A percentile compares a stretch with the other conserved stretches of the same genome.
Evolutionary conservation across 2,113 vertebrate genomes (phyloP).

Genomic region (Thalassarche chlororhynchos): DNA sequence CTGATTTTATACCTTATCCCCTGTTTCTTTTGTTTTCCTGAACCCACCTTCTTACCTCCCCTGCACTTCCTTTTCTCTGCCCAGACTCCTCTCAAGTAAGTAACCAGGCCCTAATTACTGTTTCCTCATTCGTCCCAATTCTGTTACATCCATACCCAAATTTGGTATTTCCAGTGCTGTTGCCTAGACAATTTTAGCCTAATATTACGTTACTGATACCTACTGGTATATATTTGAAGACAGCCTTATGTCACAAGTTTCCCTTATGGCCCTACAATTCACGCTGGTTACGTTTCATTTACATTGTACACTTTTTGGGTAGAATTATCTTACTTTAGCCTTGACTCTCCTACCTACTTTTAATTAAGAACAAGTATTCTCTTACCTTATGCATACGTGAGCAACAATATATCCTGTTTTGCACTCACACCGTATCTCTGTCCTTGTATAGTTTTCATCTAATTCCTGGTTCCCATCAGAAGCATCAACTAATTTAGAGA

Average conservation of each 20-base stretch:
- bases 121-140: background rate
- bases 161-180: background rate
- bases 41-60: background rate
- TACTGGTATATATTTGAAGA: background rate
- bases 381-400: background rate
- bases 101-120: background rate
- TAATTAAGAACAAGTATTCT: background rate
- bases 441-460: background rate
- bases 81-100: background rate
- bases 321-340: background rate
- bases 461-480: background rate
- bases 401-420: background rate
- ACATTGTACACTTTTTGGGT: background rate
- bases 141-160: background rate
- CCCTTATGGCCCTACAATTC: background rate
- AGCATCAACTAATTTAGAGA: background rate
- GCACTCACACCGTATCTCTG: fast-evolving
- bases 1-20: background rate
- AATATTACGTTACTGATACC: background rate
- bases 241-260: background rate
- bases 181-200: background rate
- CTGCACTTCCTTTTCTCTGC: background rate
- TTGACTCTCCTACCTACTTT: background rate
- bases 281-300: background rate
- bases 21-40: background rate